Evolutionary conservation across 2,888 invertebrate species (phyloP).

Genomic region (Euclidia mi): DNA sequence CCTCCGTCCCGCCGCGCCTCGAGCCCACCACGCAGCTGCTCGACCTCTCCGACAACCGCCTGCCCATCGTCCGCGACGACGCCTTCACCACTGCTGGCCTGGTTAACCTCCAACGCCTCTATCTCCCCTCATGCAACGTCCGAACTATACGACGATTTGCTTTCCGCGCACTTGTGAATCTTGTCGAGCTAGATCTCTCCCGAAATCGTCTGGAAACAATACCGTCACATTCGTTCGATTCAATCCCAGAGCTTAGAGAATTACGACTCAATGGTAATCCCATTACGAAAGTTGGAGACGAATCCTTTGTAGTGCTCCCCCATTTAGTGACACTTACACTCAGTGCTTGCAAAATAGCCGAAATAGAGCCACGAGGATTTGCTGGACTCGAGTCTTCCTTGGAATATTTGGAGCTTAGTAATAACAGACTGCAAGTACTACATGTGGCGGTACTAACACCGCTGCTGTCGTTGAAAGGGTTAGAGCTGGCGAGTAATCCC

Average conservation of each 20-base stretch:
- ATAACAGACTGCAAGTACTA: conserved; percentile 92
- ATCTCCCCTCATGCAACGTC: conserved; percentile 92
- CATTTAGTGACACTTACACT: conserved; percentile 93
- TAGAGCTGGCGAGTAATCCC: conserved; percentile 94
- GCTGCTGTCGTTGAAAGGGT: conserved; percentile 92
- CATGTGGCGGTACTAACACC: conserved; percentile 92
- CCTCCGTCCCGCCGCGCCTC: conserved; percentile 93
- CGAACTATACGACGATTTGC: conserved; percentile 92
- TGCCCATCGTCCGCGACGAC: conserved; percentile 92
- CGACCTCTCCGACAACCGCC: conserved; percentile 93
- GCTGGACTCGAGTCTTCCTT: conserved; percentile 92
- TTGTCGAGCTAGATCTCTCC: conserved; percentile 95
- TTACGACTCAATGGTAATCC: conserved; percentile 94
- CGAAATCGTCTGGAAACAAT: conserved; percentile 92
- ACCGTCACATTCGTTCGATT: conserved; percentile 93
- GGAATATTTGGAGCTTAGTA: conserved; percentile 94
- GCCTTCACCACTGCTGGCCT: conserved; percentile 94
- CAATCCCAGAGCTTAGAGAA: conserved; percentile 93
- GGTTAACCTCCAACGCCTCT: conserved; percentile 95
- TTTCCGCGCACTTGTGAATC: conserved; percentile 94
- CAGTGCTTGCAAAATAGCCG: conserved; percentile 92
- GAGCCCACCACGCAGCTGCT: conserved; percentile 95
- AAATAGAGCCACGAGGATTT: conserved; percentile 93
- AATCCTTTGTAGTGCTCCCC: conserved; percentile 92
- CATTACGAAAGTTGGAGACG: conserved; percentile 92